Percentiles rank a stretch among this genome's conserved stretches.
These are phyloP conservation scores for Campylomormyrus numenius DNA, from an alignment of 2,113 vertebrate species.

Conservation along the genomic window DNA sequence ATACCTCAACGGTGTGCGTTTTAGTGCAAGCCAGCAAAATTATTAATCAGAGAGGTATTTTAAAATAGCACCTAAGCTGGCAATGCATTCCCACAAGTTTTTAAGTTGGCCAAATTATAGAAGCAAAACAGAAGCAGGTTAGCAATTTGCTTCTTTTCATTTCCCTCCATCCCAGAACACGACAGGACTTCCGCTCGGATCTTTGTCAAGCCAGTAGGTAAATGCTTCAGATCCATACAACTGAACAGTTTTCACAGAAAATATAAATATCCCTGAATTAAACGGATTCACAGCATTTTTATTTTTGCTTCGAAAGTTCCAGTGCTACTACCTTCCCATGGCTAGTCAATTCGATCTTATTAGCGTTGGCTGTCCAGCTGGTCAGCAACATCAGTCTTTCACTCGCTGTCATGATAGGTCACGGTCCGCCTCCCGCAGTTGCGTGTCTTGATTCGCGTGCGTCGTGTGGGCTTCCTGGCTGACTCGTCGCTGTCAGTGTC, in stretches of 20 bases:
- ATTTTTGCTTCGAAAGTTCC: slow-evolving; percentile 54
- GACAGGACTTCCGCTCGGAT: slow-evolving; percentile 31
- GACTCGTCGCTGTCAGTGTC: slow-evolving; percentile 47
- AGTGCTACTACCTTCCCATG: slow-evolving; percentile 65
- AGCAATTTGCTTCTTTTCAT: slow-evolving; percentile 1
- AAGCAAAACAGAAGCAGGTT: slow-evolving; percentile 51
- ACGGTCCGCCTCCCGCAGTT: slow-evolving; percentile 62
- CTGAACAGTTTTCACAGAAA: slow-evolving; percentile 60
- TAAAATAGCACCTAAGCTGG: slow-evolving; percentile 69
- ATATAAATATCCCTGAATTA: slow-evolving; percentile 79
- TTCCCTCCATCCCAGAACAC: not conserved
- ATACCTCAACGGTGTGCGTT: slow-evolving; percentile 67
- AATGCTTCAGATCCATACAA: slow-evolving; percentile 56
- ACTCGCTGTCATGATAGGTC: slow-evolving; percentile 64
- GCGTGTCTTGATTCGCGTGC: slow-evolving; percentile 54
- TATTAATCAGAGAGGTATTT: slow-evolving; percentile 70
- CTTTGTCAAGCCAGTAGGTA: slow-evolving; percentile 59
- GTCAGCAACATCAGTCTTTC: slow-evolving; percentile 32
- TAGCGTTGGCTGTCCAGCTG: slow-evolving; percentile 33
- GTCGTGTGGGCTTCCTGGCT: slow-evolving; percentile 27
- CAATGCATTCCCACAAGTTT: slow-evolving; percentile 47
- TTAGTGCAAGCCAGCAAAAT: slow-evolving; percentile 73
- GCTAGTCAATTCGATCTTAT: slow-evolving; percentile 57
- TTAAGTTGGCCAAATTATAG: slow-evolving; percentile 46
- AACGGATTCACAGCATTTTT: slow-evolving; percentile 70